Conservation (phyloP, 2,113 vertebrate species). For the Orthonyx spaldingii region DNA sequence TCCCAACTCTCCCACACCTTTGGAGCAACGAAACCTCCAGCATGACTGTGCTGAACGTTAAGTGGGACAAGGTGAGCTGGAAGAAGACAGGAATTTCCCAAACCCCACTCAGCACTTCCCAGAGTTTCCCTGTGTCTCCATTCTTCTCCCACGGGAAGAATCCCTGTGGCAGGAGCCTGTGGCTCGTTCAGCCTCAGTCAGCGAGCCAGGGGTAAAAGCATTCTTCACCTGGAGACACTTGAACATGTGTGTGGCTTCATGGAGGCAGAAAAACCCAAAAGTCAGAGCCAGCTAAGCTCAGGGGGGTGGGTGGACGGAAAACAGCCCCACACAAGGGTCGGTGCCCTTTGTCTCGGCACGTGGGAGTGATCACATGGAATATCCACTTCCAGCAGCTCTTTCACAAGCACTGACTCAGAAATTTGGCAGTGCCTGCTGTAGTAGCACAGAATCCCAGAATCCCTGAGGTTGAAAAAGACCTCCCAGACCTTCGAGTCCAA, state of each 20-base stretch:
- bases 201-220: neutral
- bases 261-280: too few species aligned
- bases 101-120: fast-evolving
- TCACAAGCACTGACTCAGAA: neutral
- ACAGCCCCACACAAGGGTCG: fast-evolving
- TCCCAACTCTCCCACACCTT: neutral
- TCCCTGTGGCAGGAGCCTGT: fast-evolving
- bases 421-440: neutral
- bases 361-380: fast-evolving
- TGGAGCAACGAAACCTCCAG: neutral
- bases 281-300: neutral
- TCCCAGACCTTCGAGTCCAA: neutral
- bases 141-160: neutral
- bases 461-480: fast-evolving
- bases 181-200: neutral
- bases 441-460: neutral
- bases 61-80: neutral
- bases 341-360: neutral
- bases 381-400: fast-evolving
- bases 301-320: fast-evolving
- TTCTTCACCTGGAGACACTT: too few species aligned
- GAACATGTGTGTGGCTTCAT: fast-evolving
- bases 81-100: neutral
- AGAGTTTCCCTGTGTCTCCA: fast-evolving
- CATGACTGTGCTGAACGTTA: fast-evolving